Conservation (phyloP, 1,140 invertebrate species). For the Proales similis region DNA sequence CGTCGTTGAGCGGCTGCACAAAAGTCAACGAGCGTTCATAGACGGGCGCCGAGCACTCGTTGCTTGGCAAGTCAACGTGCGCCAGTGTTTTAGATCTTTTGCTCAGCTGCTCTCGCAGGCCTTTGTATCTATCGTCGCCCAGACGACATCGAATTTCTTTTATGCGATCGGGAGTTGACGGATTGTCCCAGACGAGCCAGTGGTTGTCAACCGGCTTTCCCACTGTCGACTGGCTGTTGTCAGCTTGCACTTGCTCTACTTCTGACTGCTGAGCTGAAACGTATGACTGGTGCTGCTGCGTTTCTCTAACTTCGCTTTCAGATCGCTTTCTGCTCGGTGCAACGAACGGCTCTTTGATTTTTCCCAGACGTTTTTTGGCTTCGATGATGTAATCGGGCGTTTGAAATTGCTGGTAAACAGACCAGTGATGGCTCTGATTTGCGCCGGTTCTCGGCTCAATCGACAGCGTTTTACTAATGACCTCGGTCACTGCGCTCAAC, state of each 20-base stretch:
- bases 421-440: slow-evolving; percentile 34
- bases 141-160: slow-evolving; percentile 22
- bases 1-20: too few species aligned
- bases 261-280: too few species aligned
- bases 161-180: slow-evolving; percentile 14
- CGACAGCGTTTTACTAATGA: too few species aligned
- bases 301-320: slow-evolving; percentile 1
- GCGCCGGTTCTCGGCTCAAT: neutral
- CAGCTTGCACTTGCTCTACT: neutral
- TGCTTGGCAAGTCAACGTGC: too few species aligned
- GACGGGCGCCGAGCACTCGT: too few species aligned
- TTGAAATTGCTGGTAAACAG: slow-evolving; percentile 15
- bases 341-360: slow-evolving; percentile 6
- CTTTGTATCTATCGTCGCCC: slow-evolving; percentile 28
- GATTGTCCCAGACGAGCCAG: slow-evolving; percentile 35
- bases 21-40: too few species aligned
- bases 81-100: too few species aligned
- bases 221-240: neutral
- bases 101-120: too few species aligned
- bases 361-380: slow-evolving; percentile 21
- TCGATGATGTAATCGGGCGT: slow-evolving; percentile 18
- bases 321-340: slow-evolving; percentile 2
- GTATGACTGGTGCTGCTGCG: too few species aligned
- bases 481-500: too few species aligned
- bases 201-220: neutral